Evolutionary conservation across 2,113 vertebrate species (phyloP), one percentile per base, ranked within the genome.

Genomic region (Chloropsis hardwickii): DNA sequence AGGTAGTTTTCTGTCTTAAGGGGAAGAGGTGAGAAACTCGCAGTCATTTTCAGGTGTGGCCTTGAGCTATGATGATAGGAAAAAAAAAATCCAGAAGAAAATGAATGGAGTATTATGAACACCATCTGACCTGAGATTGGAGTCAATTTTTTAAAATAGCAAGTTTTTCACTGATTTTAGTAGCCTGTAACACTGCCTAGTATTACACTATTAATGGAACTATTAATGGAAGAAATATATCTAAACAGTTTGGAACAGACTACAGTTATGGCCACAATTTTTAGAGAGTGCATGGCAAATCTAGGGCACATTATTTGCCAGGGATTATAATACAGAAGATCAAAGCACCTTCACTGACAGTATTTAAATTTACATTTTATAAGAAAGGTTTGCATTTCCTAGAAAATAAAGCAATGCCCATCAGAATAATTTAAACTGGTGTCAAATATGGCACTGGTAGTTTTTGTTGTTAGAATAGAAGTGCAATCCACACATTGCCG

Each of bases 341-440:
- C 64, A 94, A 96, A 96, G 74, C 35, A 71, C 12, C 15, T 94
- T 86, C 92, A 90, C 39, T 62, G 83, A 86, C 86, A 92, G 47
- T 54, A 60, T 90, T 91, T 62, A 90, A 87, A 85, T 15, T 69
- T 62, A 66, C 0, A 0, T 8, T 81, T 95, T 74, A 60, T n/a
- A 90, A 90, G 66, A 81, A 83, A 73, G 22, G 42, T 66, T 88
- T 31, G 7, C 31, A 73, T 60, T 86, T 90, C 58, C 33, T 80
- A 64, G 56, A 88, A 93, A 93, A 95, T 70, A 81, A 70, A 92
- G 44, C n/a, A 81, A 47, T 51, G 81, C 14, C 12, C 56, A 51
- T 60, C 47, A 78, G 37, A 93, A 80, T 23, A 5, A 67, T 65
- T 87, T 48, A 80, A 57, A 88, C 22, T 77, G 40, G 6, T 66